Conservation (phyloP, 2,797 vertebrate genomes). For the Fratercula arctica region DNA sequence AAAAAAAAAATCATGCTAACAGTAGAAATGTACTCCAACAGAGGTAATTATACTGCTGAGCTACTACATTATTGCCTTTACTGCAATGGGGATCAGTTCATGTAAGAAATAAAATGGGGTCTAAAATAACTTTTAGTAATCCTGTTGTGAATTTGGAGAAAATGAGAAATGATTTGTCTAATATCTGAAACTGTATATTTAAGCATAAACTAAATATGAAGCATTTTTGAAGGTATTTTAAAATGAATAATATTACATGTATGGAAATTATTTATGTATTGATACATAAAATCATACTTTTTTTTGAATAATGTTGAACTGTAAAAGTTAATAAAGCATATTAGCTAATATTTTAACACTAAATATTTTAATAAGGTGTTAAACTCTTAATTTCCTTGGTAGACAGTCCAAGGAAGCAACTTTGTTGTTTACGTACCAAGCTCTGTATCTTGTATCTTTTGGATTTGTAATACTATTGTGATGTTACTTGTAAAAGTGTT, state of each 20-base stretch:
- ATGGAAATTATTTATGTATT: neutral
- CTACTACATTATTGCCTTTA: neutral
- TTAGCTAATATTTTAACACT: neutral
- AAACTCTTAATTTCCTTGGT: neutral
- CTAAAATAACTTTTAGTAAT: neutral
- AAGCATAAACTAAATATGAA: neutral
- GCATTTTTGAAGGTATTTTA: neutral
- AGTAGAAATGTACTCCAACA: neutral
- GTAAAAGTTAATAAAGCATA: neutral
- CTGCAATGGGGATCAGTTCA: neutral
- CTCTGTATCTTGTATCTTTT: neutral
- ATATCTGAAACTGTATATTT: neutral
- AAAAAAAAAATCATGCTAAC: neutral
- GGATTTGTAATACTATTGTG: neutral
- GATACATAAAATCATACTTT: neutral
- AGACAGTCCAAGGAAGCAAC: neutral
- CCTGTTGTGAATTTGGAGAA: neutral
- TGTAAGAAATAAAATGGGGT: neutral
- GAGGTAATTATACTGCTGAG: neutral
- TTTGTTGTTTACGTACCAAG: neutral
- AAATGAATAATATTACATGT: neutral
- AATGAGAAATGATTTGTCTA: neutral
- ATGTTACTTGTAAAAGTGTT: neutral
- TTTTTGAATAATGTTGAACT: neutral
- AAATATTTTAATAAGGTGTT: neutral